These are phyloP conservation scores for Liodrosophila aerea DNA, from an alignment of 2,888 invertebrate genomes.

Conservation along the genomic window DNA sequence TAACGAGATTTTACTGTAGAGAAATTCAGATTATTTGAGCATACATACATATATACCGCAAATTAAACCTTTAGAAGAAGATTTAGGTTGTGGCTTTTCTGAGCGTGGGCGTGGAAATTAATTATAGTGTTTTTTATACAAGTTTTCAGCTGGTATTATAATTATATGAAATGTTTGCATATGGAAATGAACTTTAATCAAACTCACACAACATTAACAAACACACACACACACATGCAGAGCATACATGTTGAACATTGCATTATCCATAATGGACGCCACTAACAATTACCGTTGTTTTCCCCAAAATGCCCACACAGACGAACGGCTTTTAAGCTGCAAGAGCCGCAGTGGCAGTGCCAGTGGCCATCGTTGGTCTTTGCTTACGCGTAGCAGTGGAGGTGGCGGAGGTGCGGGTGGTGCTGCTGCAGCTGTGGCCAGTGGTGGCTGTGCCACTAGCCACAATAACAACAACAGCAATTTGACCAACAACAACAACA, in stretches of 20 bases:
- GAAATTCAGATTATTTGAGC: not conserved
- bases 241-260: not conserved
- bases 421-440: conserved; percentile 2
- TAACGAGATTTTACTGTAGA: too few relatives aligned
- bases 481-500: conserved; percentile 75
- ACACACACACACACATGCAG: not conserved
- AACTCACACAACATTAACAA: conserved; percentile 14
- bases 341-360: conserved; percentile 68
- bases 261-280: conserved; percentile 20
- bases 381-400: conserved; percentile 63
- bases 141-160: conserved; percentile 41
- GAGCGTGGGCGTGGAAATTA: conserved; percentile 17
- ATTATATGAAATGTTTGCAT: conserved; percentile 17
- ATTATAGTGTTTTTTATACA: conserved; percentile 49
- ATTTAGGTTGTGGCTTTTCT: not conserved
- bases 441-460: conserved; percentile 19
- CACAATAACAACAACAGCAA: conserved; percentile 70
- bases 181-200: conserved; percentile 9
- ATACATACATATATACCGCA: conserved; percentile 7
- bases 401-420: conserved; percentile 9
- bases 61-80: conserved; percentile 8
- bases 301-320: conserved; percentile 31
- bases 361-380: conserved; percentile 79
- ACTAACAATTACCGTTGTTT: conserved; percentile 29
- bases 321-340: conserved; percentile 64